These are phyloP conservation scores for Tachycineta bicolor DNA, from an alignment of 2,113 vertebrate species.

Conservation along the genomic window DNA sequence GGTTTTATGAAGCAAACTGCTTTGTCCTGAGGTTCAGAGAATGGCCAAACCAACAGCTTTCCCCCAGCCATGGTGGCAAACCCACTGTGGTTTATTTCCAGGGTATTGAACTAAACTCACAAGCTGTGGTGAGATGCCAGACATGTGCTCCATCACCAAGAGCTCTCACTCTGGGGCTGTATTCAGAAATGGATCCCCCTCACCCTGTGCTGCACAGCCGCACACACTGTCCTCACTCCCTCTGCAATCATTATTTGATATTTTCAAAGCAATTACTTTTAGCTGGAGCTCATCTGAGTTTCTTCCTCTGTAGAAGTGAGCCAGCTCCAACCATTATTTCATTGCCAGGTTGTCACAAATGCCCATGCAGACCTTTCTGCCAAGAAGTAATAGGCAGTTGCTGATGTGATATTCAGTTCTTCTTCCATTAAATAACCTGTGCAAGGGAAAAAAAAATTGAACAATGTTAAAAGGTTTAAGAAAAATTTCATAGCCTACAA, in stretches of 20 bases:
- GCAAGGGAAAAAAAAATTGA: neutral
- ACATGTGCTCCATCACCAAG: accelerated
- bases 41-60: neutral
- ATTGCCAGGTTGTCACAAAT: slow-evolving; percentile 46
- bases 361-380: slow-evolving; percentile 35
- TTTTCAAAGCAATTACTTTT: slow-evolving; percentile 33
- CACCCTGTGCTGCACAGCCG: accelerated
- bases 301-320: neutral
- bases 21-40: neutral
- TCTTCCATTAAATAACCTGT: neutral
- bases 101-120: neutral
- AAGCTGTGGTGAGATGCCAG: neutral
- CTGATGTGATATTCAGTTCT: slow-evolving; percentile 17
- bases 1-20: neutral
- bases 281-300: neutral
- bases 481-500: slow-evolving; percentile 22
- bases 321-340: slow-evolving; percentile 21
- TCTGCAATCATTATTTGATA: neutral
- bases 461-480: slow-evolving; percentile 29
- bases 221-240: neutral
- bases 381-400: slow-evolving; percentile 6
- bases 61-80: neutral
- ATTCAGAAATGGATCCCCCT: neutral
- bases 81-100: neutral
- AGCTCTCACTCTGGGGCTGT: neutral